phyloP scores from a whole-genome alignment of 2,888 invertebrate species.

The Orthosia cruda region DNA sequence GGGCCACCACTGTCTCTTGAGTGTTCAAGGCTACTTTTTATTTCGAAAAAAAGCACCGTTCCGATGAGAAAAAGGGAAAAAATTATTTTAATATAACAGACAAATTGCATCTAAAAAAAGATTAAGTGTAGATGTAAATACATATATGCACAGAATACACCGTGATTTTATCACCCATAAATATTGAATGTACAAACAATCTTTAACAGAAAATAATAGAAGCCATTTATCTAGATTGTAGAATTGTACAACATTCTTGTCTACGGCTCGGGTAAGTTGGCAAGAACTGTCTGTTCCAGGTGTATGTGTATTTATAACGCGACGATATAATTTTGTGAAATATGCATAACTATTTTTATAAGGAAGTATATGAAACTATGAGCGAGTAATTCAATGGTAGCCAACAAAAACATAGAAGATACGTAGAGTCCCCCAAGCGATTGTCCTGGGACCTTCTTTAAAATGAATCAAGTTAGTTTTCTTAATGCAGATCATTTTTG shows the following conservation, averaged over 20 bases:
- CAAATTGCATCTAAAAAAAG: neutral
- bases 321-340: neutral
- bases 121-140: neutral
- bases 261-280: slow-evolving; percentile 24
- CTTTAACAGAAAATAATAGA: neutral
- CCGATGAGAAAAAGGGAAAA: no score
- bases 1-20: no score
- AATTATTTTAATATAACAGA: neutral
- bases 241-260: slow-evolving; percentile 15
- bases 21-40: no score
- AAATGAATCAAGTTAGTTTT: neutral
- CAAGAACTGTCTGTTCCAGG: slow-evolving; percentile 25
- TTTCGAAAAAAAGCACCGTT: no score
- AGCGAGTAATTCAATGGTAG: neutral
- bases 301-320: slow-evolving; percentile 27
- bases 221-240: slow-evolving; percentile 13
- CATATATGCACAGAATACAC: neutral
- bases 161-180: slow-evolving; percentile 1
- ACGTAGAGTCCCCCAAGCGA: neutral
- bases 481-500: neutral
- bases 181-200: slow-evolving; percentile 27
- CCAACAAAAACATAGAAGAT: neutral
- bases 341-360: neutral
- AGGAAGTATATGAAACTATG: neutral
- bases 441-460: neutral